Conservation (phyloP, 2,797 vertebrate species). For the Dipus sagitta region DNA sequence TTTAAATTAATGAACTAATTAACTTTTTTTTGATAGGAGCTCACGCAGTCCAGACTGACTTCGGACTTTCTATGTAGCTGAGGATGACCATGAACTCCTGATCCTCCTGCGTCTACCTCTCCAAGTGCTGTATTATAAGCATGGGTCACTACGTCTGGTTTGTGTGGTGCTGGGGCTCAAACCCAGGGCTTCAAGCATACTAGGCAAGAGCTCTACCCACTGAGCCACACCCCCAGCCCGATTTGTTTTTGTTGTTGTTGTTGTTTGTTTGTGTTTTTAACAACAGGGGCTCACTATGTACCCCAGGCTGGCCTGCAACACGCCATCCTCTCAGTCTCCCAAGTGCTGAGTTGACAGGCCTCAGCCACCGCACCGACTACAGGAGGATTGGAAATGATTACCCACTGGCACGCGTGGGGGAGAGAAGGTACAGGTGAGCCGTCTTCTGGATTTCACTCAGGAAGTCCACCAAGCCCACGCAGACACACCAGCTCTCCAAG, state of each 20-base stretch:
- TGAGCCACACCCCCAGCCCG: no score
- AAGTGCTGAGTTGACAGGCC: not conserved
- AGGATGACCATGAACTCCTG: not conserved
- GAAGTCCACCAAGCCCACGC: rapidly evolving
- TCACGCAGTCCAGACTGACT: not conserved
- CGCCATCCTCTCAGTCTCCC: not conserved
- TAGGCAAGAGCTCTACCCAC: no score
- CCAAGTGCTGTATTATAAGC: not conserved
- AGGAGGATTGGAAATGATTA: not conserved
- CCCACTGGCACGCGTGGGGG: not conserved
- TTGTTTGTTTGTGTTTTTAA: not conserved
- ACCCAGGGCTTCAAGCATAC: no score
- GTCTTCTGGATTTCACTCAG: not conserved
- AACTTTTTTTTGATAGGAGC: not conserved
- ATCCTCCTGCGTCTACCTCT: no score
- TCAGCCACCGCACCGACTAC: not conserved
- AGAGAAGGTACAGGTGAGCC: not conserved
- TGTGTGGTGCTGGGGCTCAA: no score
- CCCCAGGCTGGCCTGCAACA: not conserved
- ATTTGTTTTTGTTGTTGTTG: not conserved
- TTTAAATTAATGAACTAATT: no score
- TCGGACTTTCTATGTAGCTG: not conserved
- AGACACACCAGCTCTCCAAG: rapidly evolving
- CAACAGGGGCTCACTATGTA: not conserved
- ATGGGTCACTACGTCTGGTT: not conserved